Evolutionary conservation across 2,113 vertebrate species (phyloP).

Genomic region (Bubalus kerabau): DNA sequence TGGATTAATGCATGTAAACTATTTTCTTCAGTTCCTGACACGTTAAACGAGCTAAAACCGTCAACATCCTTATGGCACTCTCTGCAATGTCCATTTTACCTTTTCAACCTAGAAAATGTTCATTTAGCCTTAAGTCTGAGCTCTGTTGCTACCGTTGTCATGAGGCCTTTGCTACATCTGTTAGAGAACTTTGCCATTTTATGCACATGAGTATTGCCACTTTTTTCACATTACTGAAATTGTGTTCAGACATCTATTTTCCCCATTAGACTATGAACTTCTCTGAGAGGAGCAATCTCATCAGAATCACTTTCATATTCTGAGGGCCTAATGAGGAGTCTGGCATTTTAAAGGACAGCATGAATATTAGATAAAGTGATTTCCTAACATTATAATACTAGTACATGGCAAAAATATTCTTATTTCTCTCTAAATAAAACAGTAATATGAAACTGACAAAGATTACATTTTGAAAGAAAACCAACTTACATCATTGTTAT

Average conservation of each 20-base stretch:
- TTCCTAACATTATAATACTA: neutral
- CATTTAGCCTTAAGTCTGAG: neutral
- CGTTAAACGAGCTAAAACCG: neutral
- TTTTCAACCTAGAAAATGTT: neutral
- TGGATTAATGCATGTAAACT: neutral
- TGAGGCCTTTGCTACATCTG: neutral
- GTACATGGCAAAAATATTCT: neutral
- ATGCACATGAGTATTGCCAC: neutral
- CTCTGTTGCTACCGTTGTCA: neutral
- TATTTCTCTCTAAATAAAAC: constrained; percentile 5
- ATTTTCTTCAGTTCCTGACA: neutral
- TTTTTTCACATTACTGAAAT: constrained; percentile 7
- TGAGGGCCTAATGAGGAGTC: neutral
- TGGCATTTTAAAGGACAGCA: neutral
- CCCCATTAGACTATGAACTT: neutral
- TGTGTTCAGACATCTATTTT: neutral
- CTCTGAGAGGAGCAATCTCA: neutral
- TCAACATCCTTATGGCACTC: neutral
- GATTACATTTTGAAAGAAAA: neutral
- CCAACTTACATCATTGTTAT: neutral
- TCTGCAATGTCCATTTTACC: neutral
- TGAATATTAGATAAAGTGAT: neutral
- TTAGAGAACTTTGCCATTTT: neutral
- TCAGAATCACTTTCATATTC: neutral
- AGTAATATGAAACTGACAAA: neutral